Base-by-base conservation (phyloP, 2,113 vertebrate genomes). In the Eubucco bourcierii region DNA sequence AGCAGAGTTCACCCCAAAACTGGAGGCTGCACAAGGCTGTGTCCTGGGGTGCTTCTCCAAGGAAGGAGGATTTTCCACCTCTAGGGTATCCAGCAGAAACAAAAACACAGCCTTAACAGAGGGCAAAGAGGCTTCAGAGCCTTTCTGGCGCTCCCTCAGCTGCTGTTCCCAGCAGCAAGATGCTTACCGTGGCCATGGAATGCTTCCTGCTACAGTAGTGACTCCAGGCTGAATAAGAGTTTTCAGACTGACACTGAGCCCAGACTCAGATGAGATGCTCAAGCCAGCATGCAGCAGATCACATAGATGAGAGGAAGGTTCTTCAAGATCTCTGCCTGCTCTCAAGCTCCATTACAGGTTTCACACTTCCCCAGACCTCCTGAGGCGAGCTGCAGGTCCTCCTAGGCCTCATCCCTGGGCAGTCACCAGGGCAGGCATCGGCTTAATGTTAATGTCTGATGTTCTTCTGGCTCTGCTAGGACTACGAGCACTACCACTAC, bases 121-220 rank as follows among this genome's bases (percentile, higher is more conserved):
- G 3, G 73, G 44, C 34, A 0, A 2, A 64, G 72, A 0, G 0
- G 50, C 56, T 84, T 21, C 78, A 73, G 68, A 86, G 25, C 31
- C 24, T 37, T 33, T 24, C 29, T 2, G 1, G 31, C 12, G 24
- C 60, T 33, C 46, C 3, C 2, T 1, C 60, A 27, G 65, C n/a
- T 1, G 1, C 17, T 33, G 50, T 4, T 11, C 14, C 7, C 31
- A 8, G 46, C 2, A 7, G 16, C 56, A 50, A 59, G 14, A 50
- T 0, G 1, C 16, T 77, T 10, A 24, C 12, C n/a, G 12, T 4
- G 0, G 10, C 7, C n/a, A 12, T 28, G 33, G 59, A 84, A 39
- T 19, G 6, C 29, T 55, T 55, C 47, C 50, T 64, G 37, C 50
- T 50, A 67, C 37, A 93, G 64, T 13, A 61, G 55, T 37, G 14